These are phyloP conservation scores for Synergus umbraculus DNA, from an alignment of 2,888 invertebrate species.

Conservation along the genomic window DNA sequence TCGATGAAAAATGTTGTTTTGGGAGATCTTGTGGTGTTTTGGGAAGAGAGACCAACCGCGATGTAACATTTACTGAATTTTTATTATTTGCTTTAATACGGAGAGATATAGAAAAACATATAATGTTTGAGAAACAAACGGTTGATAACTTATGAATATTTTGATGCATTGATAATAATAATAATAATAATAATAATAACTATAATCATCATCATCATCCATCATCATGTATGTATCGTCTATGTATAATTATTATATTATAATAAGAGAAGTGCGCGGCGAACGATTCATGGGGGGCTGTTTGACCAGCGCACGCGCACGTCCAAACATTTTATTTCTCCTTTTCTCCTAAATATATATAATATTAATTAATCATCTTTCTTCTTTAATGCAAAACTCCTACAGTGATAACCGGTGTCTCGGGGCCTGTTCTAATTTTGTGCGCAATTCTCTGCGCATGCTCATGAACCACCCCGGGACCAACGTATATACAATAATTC, in stretches of 20 bases:
- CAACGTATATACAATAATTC: constrained; percentile 76
- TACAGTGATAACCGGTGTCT: constrained; percentile 73
- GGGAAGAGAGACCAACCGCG: constrained; percentile 43
- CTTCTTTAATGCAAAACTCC: constrained; percentile 74
- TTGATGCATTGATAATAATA: constrained; percentile 76
- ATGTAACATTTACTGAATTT: constrained; percentile 76
- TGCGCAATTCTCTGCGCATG: constrained; percentile 67
- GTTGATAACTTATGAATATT: constrained; percentile 76
- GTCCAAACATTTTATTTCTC: constrained; percentile 65
- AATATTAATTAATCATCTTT: constrained; percentile 68
- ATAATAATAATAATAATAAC: constrained; percentile 32
- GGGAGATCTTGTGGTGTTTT: constrained; percentile 23
- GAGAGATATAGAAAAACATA: constrained; percentile 76
- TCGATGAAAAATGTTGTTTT: constrained; percentile 21
- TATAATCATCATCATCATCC: constrained; percentile 61
- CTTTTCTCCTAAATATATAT: constrained; percentile 64
- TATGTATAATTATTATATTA: constrained; percentile 77
- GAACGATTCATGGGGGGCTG: constrained; percentile 67
- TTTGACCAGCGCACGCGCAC: constrained; percentile 70
- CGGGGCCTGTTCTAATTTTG: constrained; percentile 56
- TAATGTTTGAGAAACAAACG: constrained; percentile 76
- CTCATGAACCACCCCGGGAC: constrained; percentile 74
- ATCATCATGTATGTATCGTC: constrained; percentile 71
- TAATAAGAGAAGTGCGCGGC: constrained; percentile 74
- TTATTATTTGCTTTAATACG: constrained; percentile 76